These are phyloP conservation scores for Copidosoma floridanum DNA, from an alignment of 1,140 invertebrate genomes.

Conservation along the genomic window DNA sequence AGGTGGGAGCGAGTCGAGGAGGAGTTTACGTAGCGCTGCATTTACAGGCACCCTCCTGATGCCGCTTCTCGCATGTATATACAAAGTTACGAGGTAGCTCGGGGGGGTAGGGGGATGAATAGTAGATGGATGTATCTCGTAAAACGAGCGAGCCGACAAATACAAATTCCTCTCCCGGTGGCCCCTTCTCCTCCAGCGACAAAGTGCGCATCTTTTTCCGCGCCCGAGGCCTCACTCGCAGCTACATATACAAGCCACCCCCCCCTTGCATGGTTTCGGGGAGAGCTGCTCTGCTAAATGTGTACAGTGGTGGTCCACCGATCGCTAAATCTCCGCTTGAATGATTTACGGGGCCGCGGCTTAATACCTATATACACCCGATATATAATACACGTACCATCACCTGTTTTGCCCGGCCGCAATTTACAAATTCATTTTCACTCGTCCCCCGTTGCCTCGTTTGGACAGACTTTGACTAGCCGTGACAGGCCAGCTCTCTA, in stretches of 20 bases:
- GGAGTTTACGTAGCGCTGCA: conserved; percentile 29
- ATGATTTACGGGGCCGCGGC: conserved; percentile 21
- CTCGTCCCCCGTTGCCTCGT: no score
- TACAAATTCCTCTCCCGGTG: conserved; percentile 37
- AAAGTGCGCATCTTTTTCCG: conserved; percentile 32
- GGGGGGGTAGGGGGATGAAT: conserved; percentile 2
- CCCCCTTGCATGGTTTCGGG: conserved; percentile 5
- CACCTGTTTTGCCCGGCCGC: no score
- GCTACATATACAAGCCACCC: no score
- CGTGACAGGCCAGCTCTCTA: no score
- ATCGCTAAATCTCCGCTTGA: conserved; percentile 14
- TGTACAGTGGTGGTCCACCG: no score
- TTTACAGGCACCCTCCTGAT: no score
- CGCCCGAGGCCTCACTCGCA: conserved; percentile 9
- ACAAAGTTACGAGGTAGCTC: no score
- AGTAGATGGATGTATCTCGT: conserved; percentile 31
- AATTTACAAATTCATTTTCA: no score
- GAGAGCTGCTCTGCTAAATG: not conserved
- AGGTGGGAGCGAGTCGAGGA: conserved; percentile 4
- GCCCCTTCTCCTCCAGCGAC: not conserved
- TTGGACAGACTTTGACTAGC: no score
- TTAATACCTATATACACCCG: no score
- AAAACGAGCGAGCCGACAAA: conserved; percentile 36
- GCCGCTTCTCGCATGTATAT: not conserved
- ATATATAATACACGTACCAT: no score